Base-by-base conservation (phyloP, 1,140 invertebrate genomes). In the Stegodyphus mimosarum region DNA sequence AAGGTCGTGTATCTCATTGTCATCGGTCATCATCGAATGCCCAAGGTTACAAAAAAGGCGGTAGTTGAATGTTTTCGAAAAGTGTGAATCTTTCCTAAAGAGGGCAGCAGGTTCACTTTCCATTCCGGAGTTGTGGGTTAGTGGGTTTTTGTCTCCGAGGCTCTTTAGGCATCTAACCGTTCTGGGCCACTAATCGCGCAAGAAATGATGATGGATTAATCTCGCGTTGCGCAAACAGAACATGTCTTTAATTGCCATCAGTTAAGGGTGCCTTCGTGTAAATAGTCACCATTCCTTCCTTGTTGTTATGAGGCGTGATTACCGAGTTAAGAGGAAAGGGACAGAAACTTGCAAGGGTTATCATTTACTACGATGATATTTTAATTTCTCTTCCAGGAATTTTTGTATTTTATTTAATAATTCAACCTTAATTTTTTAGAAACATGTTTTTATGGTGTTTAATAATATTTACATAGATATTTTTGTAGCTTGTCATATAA, bases 181-280 rank as follows among this genome's bases (percentile, higher is more conserved):
- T 79, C 77, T 51, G 3, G 11, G 67, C 9, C 51, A 70, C 66
- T 79, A 70, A 79, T 70, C 77, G 66, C 51, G 50, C 17, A 70
- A 69, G 77, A 83, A 83, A 83, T 83, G 79, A 83, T 83, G 79
- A 83, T 83, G 69, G 79, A 83, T 83, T 74, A 80, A 71, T 66
- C 67, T 17, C 48, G 18, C 52, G 33, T 48, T 83, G 55, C 11
- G 79, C 60, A 83, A 73, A 83, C 6, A 49, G 71, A 83, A 83
- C 79, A 83, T 18, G 55, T 17, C 48, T 83, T 63, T 83, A 83
- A 83, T 83, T 74, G 50, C 70, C 63, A n/a, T 13, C 10, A 18
- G 53, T 67, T 73, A n/a, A 64, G 18, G 55, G 17, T 51, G 3
- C 69, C 66, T 76, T 6, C 64, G 63, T 51, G 76, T 67, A 78